phyloP scores from a whole-genome alignment of 2,797 vertebrate species.

The Pampus argenteus region DNA sequence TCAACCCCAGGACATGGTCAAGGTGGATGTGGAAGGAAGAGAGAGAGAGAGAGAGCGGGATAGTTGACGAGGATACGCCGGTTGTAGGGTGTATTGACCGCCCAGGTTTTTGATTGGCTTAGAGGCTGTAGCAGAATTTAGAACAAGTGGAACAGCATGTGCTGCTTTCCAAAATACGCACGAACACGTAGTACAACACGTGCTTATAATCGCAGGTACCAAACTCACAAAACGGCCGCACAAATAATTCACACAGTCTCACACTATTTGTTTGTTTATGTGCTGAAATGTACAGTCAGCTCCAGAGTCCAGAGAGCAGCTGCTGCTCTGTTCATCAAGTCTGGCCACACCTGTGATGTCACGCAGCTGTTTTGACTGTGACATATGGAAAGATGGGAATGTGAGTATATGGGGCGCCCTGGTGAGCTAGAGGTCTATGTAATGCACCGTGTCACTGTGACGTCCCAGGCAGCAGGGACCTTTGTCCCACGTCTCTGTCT shows the following conservation, averaged over 20 bases:
- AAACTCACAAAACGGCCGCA: background rate
- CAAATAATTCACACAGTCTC: background rate
- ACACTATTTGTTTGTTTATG: background rate
- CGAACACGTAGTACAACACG: background rate
- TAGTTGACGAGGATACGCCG: constrained; percentile 18
- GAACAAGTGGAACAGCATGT: constrained; percentile 67
- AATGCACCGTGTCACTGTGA: background rate
- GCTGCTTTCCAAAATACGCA: constrained; percentile 49
- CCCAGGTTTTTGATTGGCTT: constrained; percentile 71
- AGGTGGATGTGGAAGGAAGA: constrained; percentile 17
- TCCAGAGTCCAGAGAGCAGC: background rate
- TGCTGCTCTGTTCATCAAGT: background rate
- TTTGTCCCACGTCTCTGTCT: background rate
- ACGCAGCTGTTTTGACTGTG: background rate
- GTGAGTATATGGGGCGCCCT: background rate
- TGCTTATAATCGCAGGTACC: background rate
- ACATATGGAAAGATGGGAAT: background rate
- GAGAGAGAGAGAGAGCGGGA: constrained; percentile 5
- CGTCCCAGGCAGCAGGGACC: background rate
- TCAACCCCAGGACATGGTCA: constrained; percentile 31
- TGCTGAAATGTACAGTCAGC: background rate
- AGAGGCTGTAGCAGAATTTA: constrained; percentile 63
- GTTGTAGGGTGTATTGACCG: constrained; percentile 61
- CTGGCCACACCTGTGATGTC: constrained; percentile 6
- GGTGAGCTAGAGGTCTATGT: background rate